A percentile compares a stretch with the other conserved stretches of the same genome.
Evolutionary conservation across 2,797 vertebrate species (phyloP).

Genomic region (Odontamblyopus lacepedii): DNA sequence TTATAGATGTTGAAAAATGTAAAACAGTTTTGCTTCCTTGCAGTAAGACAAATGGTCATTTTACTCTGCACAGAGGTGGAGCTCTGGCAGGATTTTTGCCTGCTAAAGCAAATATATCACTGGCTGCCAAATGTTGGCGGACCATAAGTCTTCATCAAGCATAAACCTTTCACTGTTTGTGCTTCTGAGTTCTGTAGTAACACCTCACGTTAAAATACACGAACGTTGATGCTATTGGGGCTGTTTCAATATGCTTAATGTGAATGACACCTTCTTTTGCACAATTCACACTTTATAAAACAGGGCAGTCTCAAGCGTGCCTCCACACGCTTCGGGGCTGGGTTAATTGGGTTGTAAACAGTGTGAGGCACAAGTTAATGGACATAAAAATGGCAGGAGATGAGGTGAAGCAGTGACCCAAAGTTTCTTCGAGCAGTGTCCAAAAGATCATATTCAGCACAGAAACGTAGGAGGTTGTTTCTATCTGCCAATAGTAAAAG

Average conservation of each 20-base stretch:
- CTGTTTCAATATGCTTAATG: conserved; percentile 14
- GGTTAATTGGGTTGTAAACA: conserved; percentile 53
- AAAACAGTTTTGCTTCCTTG: not conserved
- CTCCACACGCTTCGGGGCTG: conserved; percentile 27
- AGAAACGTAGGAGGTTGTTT: not conserved
- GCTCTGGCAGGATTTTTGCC: conserved; percentile 27
- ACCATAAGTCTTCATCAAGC: conserved; percentile 34
- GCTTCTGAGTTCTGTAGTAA: conserved; percentile 16
- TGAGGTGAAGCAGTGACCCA: not conserved
- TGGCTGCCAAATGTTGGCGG: conserved; percentile 32
- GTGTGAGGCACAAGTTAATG: conserved; percentile 38
- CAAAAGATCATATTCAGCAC: not conserved
- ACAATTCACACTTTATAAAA: conserved; percentile 14
- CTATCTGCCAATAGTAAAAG: not conserved
- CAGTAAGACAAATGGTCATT: conserved; percentile 8
- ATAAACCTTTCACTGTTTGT: conserved; percentile 22
- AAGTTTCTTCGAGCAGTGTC: not conserved
- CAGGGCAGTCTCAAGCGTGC: conserved; percentile 14
- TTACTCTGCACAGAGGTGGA: conserved; percentile 13
- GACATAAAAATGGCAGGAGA: conserved; percentile 28
- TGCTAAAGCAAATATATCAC: conserved; percentile 37
- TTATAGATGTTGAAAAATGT: not conserved
- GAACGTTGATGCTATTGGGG: conserved; percentile 13
- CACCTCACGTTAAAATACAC: conserved; percentile 20
- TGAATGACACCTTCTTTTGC: conserved; percentile 30